phyloP scores from a whole-genome alignment of 1,140 invertebrate genomes.

The Drosophila nigrodunni region DNA sequence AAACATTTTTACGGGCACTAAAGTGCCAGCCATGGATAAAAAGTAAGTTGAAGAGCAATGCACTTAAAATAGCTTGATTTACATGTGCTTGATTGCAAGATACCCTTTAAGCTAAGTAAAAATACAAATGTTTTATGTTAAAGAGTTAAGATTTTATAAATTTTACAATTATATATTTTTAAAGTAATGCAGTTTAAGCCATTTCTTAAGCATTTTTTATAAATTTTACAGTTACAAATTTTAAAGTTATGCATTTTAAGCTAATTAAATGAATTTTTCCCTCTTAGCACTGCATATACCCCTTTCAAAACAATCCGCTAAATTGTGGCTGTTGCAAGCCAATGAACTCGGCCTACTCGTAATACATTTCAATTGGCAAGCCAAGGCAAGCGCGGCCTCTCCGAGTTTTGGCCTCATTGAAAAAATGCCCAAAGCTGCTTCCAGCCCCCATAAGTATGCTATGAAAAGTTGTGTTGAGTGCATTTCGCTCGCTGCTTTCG shows the following conservation, averaged over 20 bases:
- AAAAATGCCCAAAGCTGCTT: constrained; percentile 42
- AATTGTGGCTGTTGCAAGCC: constrained; percentile 24
- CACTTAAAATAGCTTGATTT: background rate
- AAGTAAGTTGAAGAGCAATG: background rate
- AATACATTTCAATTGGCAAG: constrained; percentile 28
- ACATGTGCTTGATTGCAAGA: background rate
- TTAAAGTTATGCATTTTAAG: no score
- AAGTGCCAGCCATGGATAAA: background rate
- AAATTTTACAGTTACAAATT: no score
- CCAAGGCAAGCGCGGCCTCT: constrained; percentile 23
- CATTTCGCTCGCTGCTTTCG: constrained; percentile 15
- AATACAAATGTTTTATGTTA: no score
- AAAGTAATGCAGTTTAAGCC: no score
- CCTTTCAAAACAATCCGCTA: background rate
- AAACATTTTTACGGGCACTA: constrained; percentile 49
- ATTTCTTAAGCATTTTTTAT: no score
- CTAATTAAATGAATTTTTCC: no score
- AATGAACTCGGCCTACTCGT: constrained; percentile 53
- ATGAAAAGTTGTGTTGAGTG: constrained; percentile 37
- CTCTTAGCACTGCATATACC: no score
- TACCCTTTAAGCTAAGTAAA: background rate
- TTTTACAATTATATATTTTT: no score
- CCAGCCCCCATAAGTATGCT: constrained; percentile 33
- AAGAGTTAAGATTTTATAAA: no score
- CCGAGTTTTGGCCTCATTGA: constrained; percentile 8